A percentile compares a stretch with the other conserved stretches of the same genome.
Conservation (phyloP, 2,888 invertebrate genomes). For the Norana najaformis region DNA sequence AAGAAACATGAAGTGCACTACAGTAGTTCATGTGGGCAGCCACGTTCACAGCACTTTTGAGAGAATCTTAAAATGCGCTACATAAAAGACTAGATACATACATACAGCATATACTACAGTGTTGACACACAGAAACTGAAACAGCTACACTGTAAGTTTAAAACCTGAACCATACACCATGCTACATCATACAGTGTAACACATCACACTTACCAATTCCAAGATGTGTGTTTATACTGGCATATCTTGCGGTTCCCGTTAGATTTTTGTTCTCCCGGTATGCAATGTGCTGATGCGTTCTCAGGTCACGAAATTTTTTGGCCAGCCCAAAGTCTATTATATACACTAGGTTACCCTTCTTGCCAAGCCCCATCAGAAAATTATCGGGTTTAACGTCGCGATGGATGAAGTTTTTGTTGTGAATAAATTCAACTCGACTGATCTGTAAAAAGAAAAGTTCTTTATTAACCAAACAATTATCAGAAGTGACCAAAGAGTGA, state of each 20-base stretch:
- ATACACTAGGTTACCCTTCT: constrained; percentile 63
- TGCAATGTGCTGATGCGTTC: constrained; percentile 71
- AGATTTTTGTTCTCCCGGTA: constrained; percentile 98
- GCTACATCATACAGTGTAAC: not conserved
- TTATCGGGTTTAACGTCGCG: constrained; percentile 77
- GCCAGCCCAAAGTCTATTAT: constrained; percentile 97
- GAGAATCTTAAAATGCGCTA: too few species aligned
- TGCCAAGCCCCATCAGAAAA: constrained; percentile 66
- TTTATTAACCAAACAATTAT: not conserved
- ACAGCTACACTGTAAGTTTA: not conserved
- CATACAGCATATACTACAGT: too few species aligned
- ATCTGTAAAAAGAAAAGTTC: constrained; percentile 56
- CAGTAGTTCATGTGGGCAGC: too few species aligned
- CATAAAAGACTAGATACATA: too few species aligned
- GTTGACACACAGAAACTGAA: not conserved
- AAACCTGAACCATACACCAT: not conserved
- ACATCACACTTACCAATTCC: constrained; percentile 30
- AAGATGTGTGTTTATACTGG: constrained; percentile 33
- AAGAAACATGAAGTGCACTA: too few species aligned
- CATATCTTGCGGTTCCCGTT: constrained; percentile 61
- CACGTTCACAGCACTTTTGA: too few species aligned
- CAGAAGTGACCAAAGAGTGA: too few species aligned
- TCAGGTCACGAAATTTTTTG: constrained; percentile 94
- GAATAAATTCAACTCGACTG: constrained; percentile 92
- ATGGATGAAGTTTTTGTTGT: constrained; percentile 98